phyloP scores from a whole-genome alignment of 2,797 vertebrate genomes.

The Bucorvus abyssinicus region DNA sequence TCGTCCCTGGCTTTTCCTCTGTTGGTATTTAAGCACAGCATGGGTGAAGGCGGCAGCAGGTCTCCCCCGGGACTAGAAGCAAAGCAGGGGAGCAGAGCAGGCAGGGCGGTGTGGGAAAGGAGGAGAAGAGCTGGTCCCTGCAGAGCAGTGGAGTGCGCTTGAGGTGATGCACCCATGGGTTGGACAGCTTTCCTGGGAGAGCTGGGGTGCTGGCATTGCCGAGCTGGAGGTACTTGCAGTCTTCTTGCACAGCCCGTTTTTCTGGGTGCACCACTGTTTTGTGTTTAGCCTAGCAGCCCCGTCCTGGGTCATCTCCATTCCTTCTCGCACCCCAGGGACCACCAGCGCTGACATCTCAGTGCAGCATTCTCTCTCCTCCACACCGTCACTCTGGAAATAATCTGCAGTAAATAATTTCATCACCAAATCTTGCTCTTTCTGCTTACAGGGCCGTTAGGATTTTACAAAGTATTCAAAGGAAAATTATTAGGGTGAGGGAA shows the following conservation, averaged over 20 bases:
- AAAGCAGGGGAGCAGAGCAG: not conserved
- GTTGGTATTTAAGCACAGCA: not conserved
- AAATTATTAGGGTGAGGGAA: not conserved
- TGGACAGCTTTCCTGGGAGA: not conserved
- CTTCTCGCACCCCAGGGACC: not conserved
- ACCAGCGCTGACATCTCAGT: not conserved
- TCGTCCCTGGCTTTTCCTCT: not conserved
- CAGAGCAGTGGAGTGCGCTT: not conserved
- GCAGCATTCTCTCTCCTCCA: not conserved
- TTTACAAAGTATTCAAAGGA: not conserved
- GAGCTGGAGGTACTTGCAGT: not conserved
- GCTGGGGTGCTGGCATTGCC: not conserved
- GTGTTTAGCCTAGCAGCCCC: not conserved
- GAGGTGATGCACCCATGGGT: not conserved
- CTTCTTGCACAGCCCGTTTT: not conserved
- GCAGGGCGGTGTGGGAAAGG: not conserved
- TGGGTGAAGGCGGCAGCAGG: not conserved
- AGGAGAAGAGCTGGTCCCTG: not conserved
- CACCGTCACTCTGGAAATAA: not conserved
- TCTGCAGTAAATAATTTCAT: not conserved
- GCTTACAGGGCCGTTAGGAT: not conserved
- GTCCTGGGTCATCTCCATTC: not conserved
- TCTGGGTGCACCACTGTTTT: accelerated
- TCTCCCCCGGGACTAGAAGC: not conserved
- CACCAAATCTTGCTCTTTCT: not conserved